Evolutionary conservation across 2,888 invertebrate species (phyloP), one percentile per base, ranked within the genome.

Genomic region (Hedychridium roseum): DNA sequence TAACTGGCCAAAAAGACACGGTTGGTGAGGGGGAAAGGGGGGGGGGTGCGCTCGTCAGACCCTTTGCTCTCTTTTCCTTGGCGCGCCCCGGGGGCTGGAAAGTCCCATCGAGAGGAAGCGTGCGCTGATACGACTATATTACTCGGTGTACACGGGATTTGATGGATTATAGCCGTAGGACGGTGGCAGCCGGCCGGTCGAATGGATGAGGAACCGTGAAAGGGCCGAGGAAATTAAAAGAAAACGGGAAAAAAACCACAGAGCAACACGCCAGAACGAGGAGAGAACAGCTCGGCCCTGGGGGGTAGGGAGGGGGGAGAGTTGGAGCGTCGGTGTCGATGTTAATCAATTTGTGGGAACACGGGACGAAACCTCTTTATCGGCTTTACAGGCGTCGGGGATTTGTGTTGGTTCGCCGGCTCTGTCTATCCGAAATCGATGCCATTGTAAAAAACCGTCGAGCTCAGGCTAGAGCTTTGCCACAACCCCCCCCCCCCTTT

Each of bases 371-470:
- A 35, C 27, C 45, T 54, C 46, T 59, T 45, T 43, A 17, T 18
- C 30, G 16, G 6, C 5, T 15, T 11, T 7, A 58, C 42, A 45
- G 50, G 12, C 32, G 46, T 5, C 46, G 43, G 49, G 52, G 52
- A 64, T 64, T 57, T 57, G 41, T 54, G 64, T 45, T 57, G 51
- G 62, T 64, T 60, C 64, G 47, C 60, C 60, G 62, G 57, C 64
- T 62, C 50, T n/a, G n/a, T n/a, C n/a, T 54, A 60, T 62, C 54
- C 39, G 51, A 64, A 62, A 62, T 64, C 62, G 57, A 62, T 62
- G 46, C 23, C n/a, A n/a, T n/a, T n/a, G 20, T 18, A 35, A 48
- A 26, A n/a, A n/a, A n/a, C n/a, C n/a, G n/a, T n/a, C 15, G 21
- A 14, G 30, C 12, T 20, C 2, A 11, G 11, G 17, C 34, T 40